Evolutionary conservation across 2,888 invertebrate genomes (phyloP), one percentile per base, ranked within the genome.

Genomic region (Coremacera marginata): DNA sequence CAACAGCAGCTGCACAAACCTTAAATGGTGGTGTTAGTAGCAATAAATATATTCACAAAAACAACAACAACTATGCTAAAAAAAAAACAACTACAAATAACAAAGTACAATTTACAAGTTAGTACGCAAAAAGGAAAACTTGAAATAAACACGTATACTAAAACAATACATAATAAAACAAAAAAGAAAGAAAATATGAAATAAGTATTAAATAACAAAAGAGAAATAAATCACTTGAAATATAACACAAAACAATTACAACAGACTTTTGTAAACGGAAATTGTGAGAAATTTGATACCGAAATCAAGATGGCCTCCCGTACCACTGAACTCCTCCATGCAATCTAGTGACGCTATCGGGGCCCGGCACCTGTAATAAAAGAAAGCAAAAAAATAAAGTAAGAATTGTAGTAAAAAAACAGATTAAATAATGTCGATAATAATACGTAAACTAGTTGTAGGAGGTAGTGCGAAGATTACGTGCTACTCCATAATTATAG

Each of bases 291-390:
- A 83, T 86, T 87, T 83, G 89, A 89, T 90, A 90, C 89, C 90
- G 88, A 90, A 90, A 89, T 90, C 90, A 88, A 90, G 89, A 86
- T 89, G 90, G 85, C 91, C 91, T 83, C 90, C 90, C 85, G 91
- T 91, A 86, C 91, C 94, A 90, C 95, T 95, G 91, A 96, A 95
- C 91, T 96, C 96, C 91, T 96, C 96, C 96, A 96, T 96, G 91
- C 96, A 96, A 92, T 96, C 96, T 89, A 96, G 91, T 88, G 96
- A 96, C 84, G 96, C 96, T 90, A 96, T 96, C 84, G 96, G 96
- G 84, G 96, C 96, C 88, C 96, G 94, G 92, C 95, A 96, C 93
- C 96, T 94, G 90, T 27, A 90, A 88, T 34, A 55, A 78, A 75
- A 72, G 8, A 60, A 11, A 8, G 1, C 22, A 57, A 37, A 37